Evolutionary conservation across 2,888 invertebrate genomes (phyloP).

Genomic region (Leptarthrus brevirostris): DNA sequence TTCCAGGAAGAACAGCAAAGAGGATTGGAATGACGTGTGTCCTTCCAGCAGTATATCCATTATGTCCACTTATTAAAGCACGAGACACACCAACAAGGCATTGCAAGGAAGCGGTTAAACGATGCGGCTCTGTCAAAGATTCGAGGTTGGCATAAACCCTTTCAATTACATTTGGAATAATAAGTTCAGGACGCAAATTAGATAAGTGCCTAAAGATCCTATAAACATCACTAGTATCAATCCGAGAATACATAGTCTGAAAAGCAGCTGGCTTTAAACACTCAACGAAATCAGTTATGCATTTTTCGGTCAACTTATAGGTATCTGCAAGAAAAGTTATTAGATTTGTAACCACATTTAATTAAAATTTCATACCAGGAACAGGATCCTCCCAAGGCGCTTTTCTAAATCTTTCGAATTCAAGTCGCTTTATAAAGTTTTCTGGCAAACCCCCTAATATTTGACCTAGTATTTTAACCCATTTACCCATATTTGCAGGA

Average conservation of each 20-base stretch:
- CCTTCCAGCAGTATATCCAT: constrained; percentile 79
- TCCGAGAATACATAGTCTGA: constrained; percentile 82
- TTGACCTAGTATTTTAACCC: constrained; percentile 77
- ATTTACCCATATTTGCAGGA: constrained; percentile 87
- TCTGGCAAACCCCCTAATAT: constrained; percentile 76
- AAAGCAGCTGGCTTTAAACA: constrained; percentile 79
- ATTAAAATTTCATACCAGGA: constrained; percentile 50
- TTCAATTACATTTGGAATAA: constrained; percentile 86
- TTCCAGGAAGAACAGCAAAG: constrained; percentile 84
- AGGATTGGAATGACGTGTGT: constrained; percentile 85
- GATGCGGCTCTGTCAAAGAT: constrained; percentile 89
- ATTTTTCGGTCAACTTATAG: constrained; percentile 80
- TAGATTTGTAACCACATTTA: constrained; percentile 39
- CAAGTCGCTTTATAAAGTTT: constrained; percentile 72
- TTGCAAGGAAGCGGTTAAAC: constrained; percentile 78
- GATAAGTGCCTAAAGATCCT: constrained; percentile 81
- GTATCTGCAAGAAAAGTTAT: constrained; percentile 67
- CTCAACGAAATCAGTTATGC: constrained; percentile 84
- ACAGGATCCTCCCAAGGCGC: constrained; percentile 65
- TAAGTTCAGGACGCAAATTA: constrained; percentile 81
- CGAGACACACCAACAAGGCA: constrained; percentile 78
- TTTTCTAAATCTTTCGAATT: constrained; percentile 64
- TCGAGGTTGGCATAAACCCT: constrained; percentile 83
- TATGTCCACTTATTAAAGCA: constrained; percentile 69
- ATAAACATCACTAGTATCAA: constrained; percentile 73